Base-by-base conservation (phyloP, 2,113 vertebrate genomes). In the Quiscalus mexicanus region DNA sequence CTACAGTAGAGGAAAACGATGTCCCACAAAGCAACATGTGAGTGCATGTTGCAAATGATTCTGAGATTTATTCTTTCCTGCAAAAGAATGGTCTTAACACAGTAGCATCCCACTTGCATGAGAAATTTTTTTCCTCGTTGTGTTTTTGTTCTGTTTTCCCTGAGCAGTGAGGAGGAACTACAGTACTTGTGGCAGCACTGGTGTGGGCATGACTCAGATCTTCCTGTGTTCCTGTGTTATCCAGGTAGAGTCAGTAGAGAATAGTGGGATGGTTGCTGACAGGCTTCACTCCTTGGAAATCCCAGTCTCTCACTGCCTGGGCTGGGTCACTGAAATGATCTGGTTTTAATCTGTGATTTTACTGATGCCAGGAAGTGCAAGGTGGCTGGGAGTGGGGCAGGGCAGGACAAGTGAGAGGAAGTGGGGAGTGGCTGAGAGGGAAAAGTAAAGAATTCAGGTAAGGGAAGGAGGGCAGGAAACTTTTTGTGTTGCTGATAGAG, bases 221-320 rank as follows among this genome's bases (percentile, higher is more conserved):
- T 60, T 62, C 27, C n/a, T 3, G 0, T 42, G 56, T 78, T 85
- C 70, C 56, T 35, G 82, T 60, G 10, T 74, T 69, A 52, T 64
- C 63, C 91, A 52, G 59, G 35, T 56, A 77, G 69, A 95, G 69
- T 93, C 91, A 87, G 56, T 44, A 63, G 74, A 76, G 58, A 91
- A 52, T 7, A 53, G 39, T 11, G 44, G 2, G 6, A 24, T 80
- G 60, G 39, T 21, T 39, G 45, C 45, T 74, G 71, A 19, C 22
- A 45, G 64, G 10, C 53, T 87, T 50, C 45, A 6, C n/a, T 41
- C 39, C 37, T 37, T 27, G 30, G 62, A 37, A 63, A 59, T 64
- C 44, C 30, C 33, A 33, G 41, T n/a, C 47, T 37, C 42, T 49
- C 52, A 4, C 62, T 60, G 62, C 65, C 44, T 19, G 55, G 25